Evolutionary conservation across 2,797 vertebrate species (phyloP).

Genomic region (Dicrostonyx torquatus): DNA sequence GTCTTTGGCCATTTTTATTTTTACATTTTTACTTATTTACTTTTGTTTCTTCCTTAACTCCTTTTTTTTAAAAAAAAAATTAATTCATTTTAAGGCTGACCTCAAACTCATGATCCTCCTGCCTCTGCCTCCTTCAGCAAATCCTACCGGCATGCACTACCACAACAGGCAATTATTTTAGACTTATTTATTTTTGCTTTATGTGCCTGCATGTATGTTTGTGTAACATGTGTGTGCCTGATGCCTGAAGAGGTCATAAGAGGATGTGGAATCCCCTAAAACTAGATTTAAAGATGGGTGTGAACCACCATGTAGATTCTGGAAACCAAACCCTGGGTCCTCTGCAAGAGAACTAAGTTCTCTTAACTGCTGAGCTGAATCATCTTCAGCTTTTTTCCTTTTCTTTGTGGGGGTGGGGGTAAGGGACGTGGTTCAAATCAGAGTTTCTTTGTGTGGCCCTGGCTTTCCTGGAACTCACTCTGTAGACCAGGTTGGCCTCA

Average conservation of each 20-base stretch:
- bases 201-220: neutral
- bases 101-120: no score
- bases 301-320: neutral
- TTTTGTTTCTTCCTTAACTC: neutral
- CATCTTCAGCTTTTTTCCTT: no score
- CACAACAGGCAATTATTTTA: neutral
- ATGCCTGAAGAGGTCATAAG: neutral
- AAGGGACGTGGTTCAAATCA: neutral
- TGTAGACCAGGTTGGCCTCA: neutral
- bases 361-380: neutral
- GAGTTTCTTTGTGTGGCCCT: neutral
- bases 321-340: neutral
- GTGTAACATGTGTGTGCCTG: neutral
- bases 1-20: neutral
- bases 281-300: neutral
- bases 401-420: no score
- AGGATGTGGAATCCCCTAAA: neutral
- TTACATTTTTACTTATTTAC: neutral
- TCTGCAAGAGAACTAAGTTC: neutral
- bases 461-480: neutral
- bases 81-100: no score
- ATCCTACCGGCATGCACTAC: no score
- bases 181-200: neutral
- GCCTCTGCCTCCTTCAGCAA: no score
- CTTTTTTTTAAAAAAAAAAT: no score